phyloP scores from a whole-genome alignment of 2,888 invertebrate species.

The Oligia latruncula region DNA sequence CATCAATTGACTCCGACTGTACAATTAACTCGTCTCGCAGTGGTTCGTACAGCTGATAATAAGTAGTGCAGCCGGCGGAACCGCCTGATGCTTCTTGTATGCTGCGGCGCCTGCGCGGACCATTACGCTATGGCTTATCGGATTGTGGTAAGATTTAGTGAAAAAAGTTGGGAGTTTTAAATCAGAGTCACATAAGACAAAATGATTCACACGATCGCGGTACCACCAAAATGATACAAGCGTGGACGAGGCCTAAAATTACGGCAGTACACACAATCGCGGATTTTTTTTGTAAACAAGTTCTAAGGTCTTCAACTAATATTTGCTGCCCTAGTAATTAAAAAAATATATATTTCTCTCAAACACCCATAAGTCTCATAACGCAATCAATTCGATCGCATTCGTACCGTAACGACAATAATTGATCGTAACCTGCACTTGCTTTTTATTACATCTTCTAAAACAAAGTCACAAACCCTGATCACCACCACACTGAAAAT shows the following conservation, averaged over 20 bases:
- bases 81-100: constrained; percentile 33
- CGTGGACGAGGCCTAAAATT: not conserved
- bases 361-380: not conserved
- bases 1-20: constrained; percentile 28
- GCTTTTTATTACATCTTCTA: not conserved
- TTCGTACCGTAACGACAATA: not conserved
- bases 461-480: not conserved
- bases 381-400: not conserved
- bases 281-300: not conserved
- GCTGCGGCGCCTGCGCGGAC: constrained; percentile 51
- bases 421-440: not conserved
- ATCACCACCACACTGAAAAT: not conserved
- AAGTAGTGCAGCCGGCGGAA: constrained; percentile 48
- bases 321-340: not conserved
- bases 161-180: not conserved
- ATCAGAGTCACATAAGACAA: not conserved
- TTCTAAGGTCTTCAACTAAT: not conserved
- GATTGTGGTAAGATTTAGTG: constrained; percentile 2
- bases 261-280: not conserved
- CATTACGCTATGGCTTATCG: constrained; percentile 47
- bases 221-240: not conserved
- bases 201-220: not conserved
- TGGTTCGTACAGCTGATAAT: constrained; percentile 11
- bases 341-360: not conserved
- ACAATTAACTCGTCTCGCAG: constrained; percentile 46